Percentiles rank a stretch among this genome's conserved stretches.
Evolutionary conservation across 2,888 invertebrate genomes (phyloP).

Genomic region (Hedychridium roseum): DNA sequence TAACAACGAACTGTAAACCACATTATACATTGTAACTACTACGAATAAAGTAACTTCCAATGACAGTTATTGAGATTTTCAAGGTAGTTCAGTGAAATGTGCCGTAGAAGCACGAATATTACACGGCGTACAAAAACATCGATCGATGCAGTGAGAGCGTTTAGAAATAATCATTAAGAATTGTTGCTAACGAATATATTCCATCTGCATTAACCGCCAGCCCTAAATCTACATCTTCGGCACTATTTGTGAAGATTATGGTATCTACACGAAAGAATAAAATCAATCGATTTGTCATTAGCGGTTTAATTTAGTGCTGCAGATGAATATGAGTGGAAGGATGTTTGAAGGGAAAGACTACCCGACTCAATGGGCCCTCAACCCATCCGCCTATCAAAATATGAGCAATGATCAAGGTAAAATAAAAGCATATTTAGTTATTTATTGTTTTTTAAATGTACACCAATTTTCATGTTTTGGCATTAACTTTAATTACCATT

Average conservation of each 20-base stretch:
- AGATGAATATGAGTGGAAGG: slow-evolving; percentile 59
- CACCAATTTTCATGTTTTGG: neutral
- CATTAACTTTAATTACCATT: too few relatives aligned
- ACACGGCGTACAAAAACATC: slow-evolving; percentile 29
- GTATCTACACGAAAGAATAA: slow-evolving; percentile 21
- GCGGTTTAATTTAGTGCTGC: too few relatives aligned
- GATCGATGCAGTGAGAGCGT: slow-evolving; percentile 26
- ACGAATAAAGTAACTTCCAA: too few relatives aligned
- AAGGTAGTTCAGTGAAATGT: too few relatives aligned
- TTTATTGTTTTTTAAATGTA: neutral
- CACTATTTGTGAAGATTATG: slow-evolving; percentile 4
- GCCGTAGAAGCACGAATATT: too few relatives aligned
- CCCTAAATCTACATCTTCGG: slow-evolving; percentile 7
- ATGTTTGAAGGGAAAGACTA: slow-evolving; percentile 70
- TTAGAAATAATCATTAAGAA: slow-evolving; percentile 13
- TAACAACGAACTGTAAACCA: too few relatives aligned
- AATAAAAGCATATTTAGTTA: neutral
- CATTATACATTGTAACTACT: too few relatives aligned
- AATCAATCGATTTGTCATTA: slow-evolving; percentile 10
- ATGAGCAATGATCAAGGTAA: slow-evolving; percentile 79
- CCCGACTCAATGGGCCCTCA: slow-evolving; percentile 82
- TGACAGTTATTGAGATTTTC: too few relatives aligned
- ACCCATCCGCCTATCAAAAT: slow-evolving; percentile 83
- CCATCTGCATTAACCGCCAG: slow-evolving; percentile 1
- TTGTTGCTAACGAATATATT: too few relatives aligned